Evolutionary conservation across 2,113 vertebrate genomes (phyloP), one percentile per base, ranked within the genome.

Genomic region (Theristicus caerulescens): DNA sequence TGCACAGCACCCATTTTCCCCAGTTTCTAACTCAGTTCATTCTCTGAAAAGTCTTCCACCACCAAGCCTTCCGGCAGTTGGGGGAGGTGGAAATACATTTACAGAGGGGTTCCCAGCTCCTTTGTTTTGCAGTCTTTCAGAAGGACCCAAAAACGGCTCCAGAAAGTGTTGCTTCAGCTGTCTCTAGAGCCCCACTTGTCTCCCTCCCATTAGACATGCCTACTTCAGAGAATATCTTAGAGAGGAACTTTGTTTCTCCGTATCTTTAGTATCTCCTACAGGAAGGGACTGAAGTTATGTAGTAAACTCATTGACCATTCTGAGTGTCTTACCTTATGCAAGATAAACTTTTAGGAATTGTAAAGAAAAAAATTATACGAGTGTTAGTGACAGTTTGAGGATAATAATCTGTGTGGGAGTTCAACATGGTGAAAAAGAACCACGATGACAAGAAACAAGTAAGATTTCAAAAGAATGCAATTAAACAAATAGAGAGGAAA

Each of bases 401-500:
- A 58, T 34, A n/a, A 79, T 9, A 22, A 82, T 16, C 66, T 62
- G 40, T 5, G 11, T 34, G 42, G 76, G 58, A 81, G 71, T 42
- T 72, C 79, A 62, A 7, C 11, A 22, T 20, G 32, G 46, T 31
- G 59, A 78, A 66, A 83, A 90, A 61, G 55, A 86, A 51, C 29
- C 31, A 29, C 0, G 0, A 24, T 16, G 72, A 67, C 44, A 86
- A 32, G 32, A 70, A 87, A 76, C 20, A 82, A 96, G 71, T 51
- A 71, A 62, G 74, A 92, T 66, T 77, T 90, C n/a, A 54, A 83
- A 81, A 81, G 38, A 86, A 72, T 3, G 47, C 24, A 73, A 74
- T 74, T 73, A 93, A 93, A 82, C 42, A 92, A 87, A 85, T 6
- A 52, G 46, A 86, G 55, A 78, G 15, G 34, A 88, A 91, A 92